A percentile compares a stretch with the other conserved stretches of the same genome.
These are phyloP conservation scores for Dioctria linearis DNA, from an alignment of 2,888 invertebrate species.

Conservation along the genomic window DNA sequence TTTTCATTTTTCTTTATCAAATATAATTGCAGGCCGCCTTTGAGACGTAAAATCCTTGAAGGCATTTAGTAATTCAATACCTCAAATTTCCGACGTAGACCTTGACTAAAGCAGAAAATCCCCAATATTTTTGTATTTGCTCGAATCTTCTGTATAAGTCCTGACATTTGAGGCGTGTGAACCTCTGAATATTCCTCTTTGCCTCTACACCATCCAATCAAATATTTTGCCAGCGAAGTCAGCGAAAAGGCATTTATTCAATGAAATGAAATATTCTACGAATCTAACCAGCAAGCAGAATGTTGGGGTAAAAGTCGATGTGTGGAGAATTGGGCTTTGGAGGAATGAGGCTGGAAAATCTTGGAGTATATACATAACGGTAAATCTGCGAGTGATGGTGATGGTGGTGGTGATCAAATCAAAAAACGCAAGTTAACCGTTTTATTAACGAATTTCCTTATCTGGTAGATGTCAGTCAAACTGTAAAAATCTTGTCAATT, in stretches of 20 bases:
- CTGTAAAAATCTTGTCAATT: conserved; percentile 22
- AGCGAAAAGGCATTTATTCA: conserved; percentile 16
- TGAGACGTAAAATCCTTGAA: conserved; percentile 25
- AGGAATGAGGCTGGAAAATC: neutral
- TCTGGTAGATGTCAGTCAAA: conserved; percentile 34
- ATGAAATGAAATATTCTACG: conserved; percentile 1
- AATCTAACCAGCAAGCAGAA: too few species aligned
- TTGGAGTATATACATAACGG: neutral
- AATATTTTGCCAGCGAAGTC: neutral
- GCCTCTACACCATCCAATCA: neutral
- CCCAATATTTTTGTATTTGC: conserved; percentile 32
- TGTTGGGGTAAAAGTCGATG: too few species aligned
- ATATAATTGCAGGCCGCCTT: conserved; percentile 12
- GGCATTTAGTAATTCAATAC: conserved; percentile 32
- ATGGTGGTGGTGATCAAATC: conserved; percentile 3
- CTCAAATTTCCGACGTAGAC: conserved; percentile 26
- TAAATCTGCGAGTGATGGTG: too few species aligned
- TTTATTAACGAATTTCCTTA: conserved; percentile 41
- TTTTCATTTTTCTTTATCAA: neutral
- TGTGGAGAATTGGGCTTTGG: neutral
- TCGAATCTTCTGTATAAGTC: conserved; percentile 12
- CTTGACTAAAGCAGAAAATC: conserved; percentile 21
- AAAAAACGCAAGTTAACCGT: conserved; percentile 22
- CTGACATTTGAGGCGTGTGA: conserved; percentile 4
- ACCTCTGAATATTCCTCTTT: conserved; percentile 3